phyloP scores from a whole-genome alignment of 2,797 vertebrate genomes.

The Silurus lanzhouensis region DNA sequence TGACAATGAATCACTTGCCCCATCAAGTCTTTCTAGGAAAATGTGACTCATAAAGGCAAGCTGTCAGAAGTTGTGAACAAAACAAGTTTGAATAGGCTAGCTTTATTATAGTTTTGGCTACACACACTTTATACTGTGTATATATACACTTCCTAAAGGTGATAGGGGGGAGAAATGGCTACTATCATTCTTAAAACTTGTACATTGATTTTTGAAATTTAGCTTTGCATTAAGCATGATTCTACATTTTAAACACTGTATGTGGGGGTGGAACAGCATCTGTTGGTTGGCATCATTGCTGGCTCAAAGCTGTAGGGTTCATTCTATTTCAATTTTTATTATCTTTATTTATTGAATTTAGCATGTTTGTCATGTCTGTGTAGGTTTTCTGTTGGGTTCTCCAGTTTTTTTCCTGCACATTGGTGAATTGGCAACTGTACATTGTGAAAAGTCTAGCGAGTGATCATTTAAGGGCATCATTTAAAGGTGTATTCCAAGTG shows the following conservation, averaged over 20 bases:
- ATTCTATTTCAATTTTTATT: neutral
- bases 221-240: neutral
- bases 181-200: neutral
- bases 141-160: neutral
- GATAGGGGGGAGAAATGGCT: neutral
- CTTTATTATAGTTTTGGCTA: neutral
- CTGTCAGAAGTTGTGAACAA: neutral
- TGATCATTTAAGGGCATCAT: neutral
- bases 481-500: neutral
- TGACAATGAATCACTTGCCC: neutral
- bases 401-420: neutral
- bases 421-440: neutral
- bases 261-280: neutral
- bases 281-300: too few species aligned
- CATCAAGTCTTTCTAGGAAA: neutral
- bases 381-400: neutral
- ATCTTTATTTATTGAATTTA: neutral
- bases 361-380: neutral
- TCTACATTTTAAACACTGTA: neutral
- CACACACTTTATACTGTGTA: neutral
- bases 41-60: neutral
- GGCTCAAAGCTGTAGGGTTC: neutral
- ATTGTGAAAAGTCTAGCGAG: neutral
- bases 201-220: neutral
- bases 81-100: neutral